Evolutionary conservation across 2,888 invertebrate genomes (phyloP).

Genomic region (Andrena fulva): DNA sequence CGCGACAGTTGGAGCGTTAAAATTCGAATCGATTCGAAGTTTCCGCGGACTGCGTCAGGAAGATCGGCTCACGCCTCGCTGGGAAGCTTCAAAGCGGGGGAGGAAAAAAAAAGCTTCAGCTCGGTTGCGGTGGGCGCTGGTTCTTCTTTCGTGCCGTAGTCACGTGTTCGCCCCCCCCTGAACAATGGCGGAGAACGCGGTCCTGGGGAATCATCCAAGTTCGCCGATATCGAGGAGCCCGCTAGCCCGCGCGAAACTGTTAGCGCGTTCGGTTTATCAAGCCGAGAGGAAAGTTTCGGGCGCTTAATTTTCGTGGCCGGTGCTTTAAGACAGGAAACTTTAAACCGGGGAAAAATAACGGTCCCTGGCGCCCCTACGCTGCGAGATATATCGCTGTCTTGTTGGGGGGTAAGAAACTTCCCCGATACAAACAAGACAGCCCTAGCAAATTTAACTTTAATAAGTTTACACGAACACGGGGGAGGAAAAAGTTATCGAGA

Average conservation of each 20-base stretch:
- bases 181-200: constrained; percentile 27
- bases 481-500: constrained; percentile 3
- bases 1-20: background rate
- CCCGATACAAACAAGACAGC: constrained; percentile 23
- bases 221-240: constrained; percentile 39
- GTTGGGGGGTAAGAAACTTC: constrained; percentile 22
- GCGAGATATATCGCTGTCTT: constrained; percentile 27
- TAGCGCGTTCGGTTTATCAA: constrained; percentile 51
- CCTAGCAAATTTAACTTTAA: constrained; percentile 45
- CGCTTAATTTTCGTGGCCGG: constrained; percentile 48
- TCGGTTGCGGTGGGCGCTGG: background rate
- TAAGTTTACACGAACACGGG: constrained; percentile 4
- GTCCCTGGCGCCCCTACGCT: constrained; percentile 7
- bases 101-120: too few species aligned
- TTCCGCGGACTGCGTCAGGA: background rate
- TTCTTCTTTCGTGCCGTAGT: background rate
- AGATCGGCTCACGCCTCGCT: background rate
- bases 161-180: background rate
- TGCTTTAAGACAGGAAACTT: constrained; percentile 39
- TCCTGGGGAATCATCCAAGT: constrained; percentile 35
- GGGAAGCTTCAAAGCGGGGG: too few species aligned
- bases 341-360: constrained; percentile 44
- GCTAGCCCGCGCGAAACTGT: constrained; percentile 20
- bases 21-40: background rate
- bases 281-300: constrained; percentile 25